Evolutionary conservation across 2,113 vertebrate species (phyloP).

Genomic region (Anser cygnoides): DNA sequence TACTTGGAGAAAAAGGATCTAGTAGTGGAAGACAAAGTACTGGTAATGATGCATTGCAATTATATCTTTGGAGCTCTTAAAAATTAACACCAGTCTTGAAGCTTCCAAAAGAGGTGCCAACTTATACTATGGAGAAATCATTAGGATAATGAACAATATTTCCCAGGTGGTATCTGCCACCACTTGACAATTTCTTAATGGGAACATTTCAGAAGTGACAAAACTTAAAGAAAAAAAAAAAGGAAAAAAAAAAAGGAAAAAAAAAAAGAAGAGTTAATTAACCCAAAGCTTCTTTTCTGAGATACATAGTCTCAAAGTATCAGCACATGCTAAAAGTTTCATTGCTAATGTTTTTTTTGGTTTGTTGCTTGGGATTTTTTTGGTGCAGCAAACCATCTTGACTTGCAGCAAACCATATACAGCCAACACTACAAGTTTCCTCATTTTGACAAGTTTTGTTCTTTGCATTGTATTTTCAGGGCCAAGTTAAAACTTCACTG

Average conservation of each 20-base stretch:
- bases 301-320: not conserved
- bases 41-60: not conserved
- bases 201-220: not conserved
- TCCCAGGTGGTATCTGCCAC: not conserved
- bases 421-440: conserved; percentile 3
- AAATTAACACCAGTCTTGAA: not conserved
- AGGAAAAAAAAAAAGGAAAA: too few relatives aligned
- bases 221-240: not conserved
- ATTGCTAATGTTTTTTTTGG: not conserved
- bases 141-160: not conserved
- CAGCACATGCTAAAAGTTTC: not conserved
- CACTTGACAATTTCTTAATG: not conserved
- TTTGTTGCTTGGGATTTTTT: not conserved
- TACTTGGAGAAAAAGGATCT: not conserved
- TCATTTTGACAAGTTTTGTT: conserved; percentile 9
- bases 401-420: not conserved
- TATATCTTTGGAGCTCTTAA: not conserved
- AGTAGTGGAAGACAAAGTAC: not conserved
- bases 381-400: too few relatives aligned
- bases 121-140: not conserved
- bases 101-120: not conserved
- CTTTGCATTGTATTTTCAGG: not conserved
- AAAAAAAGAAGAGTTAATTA: not conserved
- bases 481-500: not conserved
- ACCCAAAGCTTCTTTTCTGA: not conserved